These are phyloP conservation scores for Mormyrops attenuatus DNA, from an alignment of 2,797 vertebrate species.

Conservation along the genomic window DNA sequence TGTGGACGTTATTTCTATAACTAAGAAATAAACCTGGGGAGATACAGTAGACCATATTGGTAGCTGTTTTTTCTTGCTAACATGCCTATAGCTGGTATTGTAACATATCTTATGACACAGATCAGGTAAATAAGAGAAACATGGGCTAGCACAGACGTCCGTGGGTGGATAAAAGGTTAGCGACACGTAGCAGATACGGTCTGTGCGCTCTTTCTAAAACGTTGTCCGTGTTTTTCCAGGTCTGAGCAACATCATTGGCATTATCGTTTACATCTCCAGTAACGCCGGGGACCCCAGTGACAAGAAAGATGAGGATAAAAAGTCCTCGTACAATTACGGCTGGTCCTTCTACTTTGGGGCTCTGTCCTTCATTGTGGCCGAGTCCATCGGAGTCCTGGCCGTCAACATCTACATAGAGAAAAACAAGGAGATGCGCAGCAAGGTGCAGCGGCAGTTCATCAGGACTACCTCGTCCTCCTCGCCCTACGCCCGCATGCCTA, in stretches of 20 bases:
- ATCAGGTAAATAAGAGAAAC: neutral
- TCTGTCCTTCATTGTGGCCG: conserved; percentile 90
- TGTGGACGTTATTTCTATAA: neutral
- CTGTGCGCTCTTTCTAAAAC: neutral
- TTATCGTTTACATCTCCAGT: conserved; percentile 97
- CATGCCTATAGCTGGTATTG: neutral
- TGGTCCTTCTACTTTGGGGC: conserved; percentile 98
- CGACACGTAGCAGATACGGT: neutral
- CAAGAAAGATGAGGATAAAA: conserved; percentile 92
- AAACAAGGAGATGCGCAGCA: conserved; percentile 83
- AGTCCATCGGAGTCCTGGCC: conserved; percentile 86
- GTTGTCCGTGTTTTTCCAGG: conserved; percentile 54
- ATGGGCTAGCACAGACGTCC: neutral
- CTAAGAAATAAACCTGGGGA: neutral
- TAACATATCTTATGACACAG: neutral
- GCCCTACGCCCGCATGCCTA: conserved; percentile 87
- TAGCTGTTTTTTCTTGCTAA: neutral
- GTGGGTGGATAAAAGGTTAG: neutral
- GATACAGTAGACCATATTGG: neutral
- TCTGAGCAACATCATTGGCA: conserved; percentile 95
- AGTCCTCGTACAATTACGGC: conserved; percentile 88
- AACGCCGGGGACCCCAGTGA: conserved; percentile 90
- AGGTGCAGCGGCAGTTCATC: conserved; percentile 74
- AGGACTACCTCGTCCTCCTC: conserved; percentile 74
- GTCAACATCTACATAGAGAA: conserved; percentile 97